Evolutionary conservation across 2,888 invertebrate species (phyloP), one percentile per base, ranked within the genome.

Genomic region (Sinhomidia bicolor): DNA sequence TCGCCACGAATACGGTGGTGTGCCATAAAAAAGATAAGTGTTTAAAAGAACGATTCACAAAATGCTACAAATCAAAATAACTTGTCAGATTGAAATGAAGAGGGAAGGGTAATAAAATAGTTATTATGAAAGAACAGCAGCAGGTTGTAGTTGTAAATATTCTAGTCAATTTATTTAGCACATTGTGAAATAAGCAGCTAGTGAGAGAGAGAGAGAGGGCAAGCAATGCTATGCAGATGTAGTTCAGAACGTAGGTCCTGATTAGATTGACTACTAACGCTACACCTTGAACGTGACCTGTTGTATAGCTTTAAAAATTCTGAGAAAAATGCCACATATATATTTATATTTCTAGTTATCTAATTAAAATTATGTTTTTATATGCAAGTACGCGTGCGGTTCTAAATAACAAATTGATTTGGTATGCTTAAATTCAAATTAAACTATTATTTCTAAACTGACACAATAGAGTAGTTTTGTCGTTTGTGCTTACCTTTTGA

Each of bases 401-500:
- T n/a, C n/a, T n/a, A n/a, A n/a, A n/a, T n/a, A n/a, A n/a, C n/a
- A n/a, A n/a, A n/a, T n/a, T n/a, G n/a, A n/a, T n/a, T n/a, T n/a
- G n/a, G n/a, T n/a, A n/a, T n/a, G n/a, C n/a, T n/a, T n/a, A n/a
- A n/a, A n/a, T n/a, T n/a, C n/a, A n/a, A n/a, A n/a, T n/a, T n/a
- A n/a, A n/a, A n/a, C n/a, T n/a, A n/a, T n/a, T n/a, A n/a, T n/a
- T n/a, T n/a, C n/a, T n/a, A n/a, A n/a, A n/a, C n/a, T n/a, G n/a
- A n/a, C n/a, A n/a, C n/a, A n/a, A n/a, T n/a, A n/a, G n/a, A n/a
- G n/a, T n/a, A n/a, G n/a, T n/a, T n/a, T n/a, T n/a, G n/a, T n/a
- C n/a, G n/a, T n/a, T n/a, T 51, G 51, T 47, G 14, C 91, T 90
- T 83, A 92, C 92, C 92, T 89, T 89, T 92, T 92, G 47, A 90